Conservation (phyloP, 2,797 vertebrate species). For the Rhodeus uyekii region DNA sequence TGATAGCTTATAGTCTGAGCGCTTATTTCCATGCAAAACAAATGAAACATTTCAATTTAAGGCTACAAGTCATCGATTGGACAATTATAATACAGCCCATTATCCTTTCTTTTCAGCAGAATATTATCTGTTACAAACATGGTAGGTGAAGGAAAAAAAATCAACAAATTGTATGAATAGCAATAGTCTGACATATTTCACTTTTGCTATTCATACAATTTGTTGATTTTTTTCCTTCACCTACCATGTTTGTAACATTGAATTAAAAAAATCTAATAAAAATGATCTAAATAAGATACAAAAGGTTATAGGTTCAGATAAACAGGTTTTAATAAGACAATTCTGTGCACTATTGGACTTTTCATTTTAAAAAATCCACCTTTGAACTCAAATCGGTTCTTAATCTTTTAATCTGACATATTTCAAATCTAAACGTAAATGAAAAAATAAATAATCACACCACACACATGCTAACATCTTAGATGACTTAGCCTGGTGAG, state of each 20-base stretch:
- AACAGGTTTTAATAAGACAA: neutral
- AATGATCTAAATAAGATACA: neutral
- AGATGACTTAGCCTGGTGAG: neutral
- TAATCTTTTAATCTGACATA: neutral
- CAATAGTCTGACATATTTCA: no score
- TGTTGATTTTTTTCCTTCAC: neutral
- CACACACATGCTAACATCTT: slow-evolving; percentile 17
- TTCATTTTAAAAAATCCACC: neutral
- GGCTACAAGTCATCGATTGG: neutral
- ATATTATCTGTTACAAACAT: neutral
- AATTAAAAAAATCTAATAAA: neutral
- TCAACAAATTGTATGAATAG: neutral
- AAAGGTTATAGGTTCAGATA: neutral
- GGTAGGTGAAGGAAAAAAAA: neutral
- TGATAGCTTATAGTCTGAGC: neutral
- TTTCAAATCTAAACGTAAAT: slow-evolving; percentile 8
- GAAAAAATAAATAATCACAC: neutral
- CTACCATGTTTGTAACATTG: neutral
- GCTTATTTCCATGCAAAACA: slow-evolving; percentile 2
- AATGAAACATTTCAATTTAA: neutral
- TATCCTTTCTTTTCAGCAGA: neutral
- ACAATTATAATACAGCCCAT: neutral
- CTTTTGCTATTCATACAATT: neutral
- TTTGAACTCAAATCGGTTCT: neutral
- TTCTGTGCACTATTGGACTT: neutral